Evolutionary conservation across 2,888 invertebrate genomes (phyloP).

Genomic region (Scaptomyza reducta): DNA sequence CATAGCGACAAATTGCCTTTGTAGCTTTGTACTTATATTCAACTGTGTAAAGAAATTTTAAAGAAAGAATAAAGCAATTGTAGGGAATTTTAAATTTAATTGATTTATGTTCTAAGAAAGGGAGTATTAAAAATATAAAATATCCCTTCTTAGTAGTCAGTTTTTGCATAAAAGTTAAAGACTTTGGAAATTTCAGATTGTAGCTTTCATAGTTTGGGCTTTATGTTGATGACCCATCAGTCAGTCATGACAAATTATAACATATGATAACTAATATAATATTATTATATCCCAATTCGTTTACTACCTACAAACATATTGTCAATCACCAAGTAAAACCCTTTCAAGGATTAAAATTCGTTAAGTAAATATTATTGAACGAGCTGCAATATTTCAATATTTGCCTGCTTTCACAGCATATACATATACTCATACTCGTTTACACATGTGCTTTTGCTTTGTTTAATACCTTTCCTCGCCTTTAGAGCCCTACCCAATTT

Average conservation of each 20-base stretch:
- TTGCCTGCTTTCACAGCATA: neutral
- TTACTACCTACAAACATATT: too few relatives aligned
- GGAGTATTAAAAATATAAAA: too few relatives aligned
- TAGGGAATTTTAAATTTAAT: neutral
- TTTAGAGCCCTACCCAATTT: constrained; percentile 38
- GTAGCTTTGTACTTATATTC: too few relatives aligned
- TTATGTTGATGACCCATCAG: too few relatives aligned
- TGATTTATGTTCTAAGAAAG: neutral
- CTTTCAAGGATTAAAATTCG: constrained; percentile 3
- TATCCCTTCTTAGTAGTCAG: too few relatives aligned
- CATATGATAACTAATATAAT: too few relatives aligned
- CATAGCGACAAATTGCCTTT: neutral
- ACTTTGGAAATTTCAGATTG: too few relatives aligned
- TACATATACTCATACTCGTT: neutral
- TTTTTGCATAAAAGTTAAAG: too few relatives aligned
- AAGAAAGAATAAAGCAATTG: neutral
- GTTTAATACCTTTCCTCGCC: constrained; percentile 18
- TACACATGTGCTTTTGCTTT: constrained; percentile 22
- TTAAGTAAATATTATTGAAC: neutral
- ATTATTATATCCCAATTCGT: too few relatives aligned
- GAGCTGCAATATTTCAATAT: constrained; percentile 1
- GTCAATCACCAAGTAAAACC: neutral
- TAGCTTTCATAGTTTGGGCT: too few relatives aligned
- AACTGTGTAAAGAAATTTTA: neutral
- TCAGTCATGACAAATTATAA: too few relatives aligned